A percentile compares a stretch with the other conserved stretches of the same genome.
These are phyloP conservation scores for Passer domesticus DNA, from an alignment of 2,113 vertebrate genomes.

Conservation along the genomic window DNA sequence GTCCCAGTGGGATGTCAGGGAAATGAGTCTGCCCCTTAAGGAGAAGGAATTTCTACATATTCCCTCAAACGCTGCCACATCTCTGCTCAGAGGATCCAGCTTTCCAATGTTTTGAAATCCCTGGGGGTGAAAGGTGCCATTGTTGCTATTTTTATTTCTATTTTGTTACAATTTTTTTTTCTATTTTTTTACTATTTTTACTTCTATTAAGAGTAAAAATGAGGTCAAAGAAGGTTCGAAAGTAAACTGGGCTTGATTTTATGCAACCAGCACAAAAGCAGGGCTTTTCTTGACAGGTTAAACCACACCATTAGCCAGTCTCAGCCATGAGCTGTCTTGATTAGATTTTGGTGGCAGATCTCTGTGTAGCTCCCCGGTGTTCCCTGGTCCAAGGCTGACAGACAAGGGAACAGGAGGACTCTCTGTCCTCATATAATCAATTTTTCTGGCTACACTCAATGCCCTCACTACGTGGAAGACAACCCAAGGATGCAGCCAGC, in stretches of 20 bases:
- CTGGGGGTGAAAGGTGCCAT: neutral
- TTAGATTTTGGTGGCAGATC: neutral
- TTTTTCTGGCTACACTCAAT: neutral
- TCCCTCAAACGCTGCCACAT: neutral
- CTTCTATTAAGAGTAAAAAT: neutral
- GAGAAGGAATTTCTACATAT: neutral
- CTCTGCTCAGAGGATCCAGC: neutral
- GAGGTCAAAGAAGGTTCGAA: neutral
- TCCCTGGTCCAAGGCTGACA: accelerated
- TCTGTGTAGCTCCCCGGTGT: accelerated
- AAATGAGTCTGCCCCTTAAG: accelerated
- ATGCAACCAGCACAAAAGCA: neutral
- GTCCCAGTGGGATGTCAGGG: neutral
- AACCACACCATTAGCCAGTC: neutral
- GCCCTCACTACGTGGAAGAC: accelerated
- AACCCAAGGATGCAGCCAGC: neutral
- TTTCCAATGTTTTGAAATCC: neutral
- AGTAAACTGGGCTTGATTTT: neutral
- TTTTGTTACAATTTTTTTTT: neutral
- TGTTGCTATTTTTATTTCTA: neutral
- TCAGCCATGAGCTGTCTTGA: neutral
- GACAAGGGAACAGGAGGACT: neutral
- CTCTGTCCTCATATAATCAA: accelerated
- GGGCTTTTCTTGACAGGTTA: neutral
- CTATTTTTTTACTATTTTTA: neutral